phyloP scores from a whole-genome alignment of 2,888 invertebrate genomes.

The Cantharis flavilabris region DNA sequence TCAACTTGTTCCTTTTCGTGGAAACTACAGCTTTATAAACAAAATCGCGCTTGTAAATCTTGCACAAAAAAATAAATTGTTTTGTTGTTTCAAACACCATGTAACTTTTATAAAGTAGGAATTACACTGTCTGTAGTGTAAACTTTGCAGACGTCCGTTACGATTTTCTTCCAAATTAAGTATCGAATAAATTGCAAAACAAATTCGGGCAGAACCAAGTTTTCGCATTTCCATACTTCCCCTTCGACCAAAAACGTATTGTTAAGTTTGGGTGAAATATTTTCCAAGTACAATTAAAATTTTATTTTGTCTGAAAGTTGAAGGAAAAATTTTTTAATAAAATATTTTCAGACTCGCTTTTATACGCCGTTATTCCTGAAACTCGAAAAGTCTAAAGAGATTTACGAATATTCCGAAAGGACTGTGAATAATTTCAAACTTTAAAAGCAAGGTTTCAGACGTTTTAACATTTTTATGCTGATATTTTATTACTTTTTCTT shows the following conservation, averaged over 20 bases:
- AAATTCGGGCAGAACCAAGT: neutral
- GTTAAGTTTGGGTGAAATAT: neutral
- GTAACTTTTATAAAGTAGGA: neutral
- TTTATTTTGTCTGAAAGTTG: neutral
- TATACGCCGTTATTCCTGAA: neutral
- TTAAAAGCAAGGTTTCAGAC: neutral
- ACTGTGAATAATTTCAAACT: neutral
- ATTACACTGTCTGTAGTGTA: neutral
- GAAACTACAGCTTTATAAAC: neutral
- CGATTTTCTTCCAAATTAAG: constrained; percentile 11
- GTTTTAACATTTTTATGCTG: neutral
- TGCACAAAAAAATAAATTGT: neutral
- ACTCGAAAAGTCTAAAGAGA: neutral
- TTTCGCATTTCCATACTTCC: neutral
- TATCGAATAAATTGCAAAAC: constrained; percentile 11
- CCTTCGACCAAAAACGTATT: neutral
- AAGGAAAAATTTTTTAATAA: neutral
- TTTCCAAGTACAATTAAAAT: neutral
- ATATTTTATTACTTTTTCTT: neutral
- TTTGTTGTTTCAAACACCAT: neutral
- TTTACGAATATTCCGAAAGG: neutral
- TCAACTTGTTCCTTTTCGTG: neutral
- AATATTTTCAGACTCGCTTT: neutral
- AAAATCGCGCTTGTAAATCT: neutral
- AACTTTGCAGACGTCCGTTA: neutral